A percentile compares a stretch with the other conserved stretches of the same genome.
Evolutionary conservation across 2,113 vertebrate species (phyloP).

Genomic region (Cyprinodon brontotheroides): DNA sequence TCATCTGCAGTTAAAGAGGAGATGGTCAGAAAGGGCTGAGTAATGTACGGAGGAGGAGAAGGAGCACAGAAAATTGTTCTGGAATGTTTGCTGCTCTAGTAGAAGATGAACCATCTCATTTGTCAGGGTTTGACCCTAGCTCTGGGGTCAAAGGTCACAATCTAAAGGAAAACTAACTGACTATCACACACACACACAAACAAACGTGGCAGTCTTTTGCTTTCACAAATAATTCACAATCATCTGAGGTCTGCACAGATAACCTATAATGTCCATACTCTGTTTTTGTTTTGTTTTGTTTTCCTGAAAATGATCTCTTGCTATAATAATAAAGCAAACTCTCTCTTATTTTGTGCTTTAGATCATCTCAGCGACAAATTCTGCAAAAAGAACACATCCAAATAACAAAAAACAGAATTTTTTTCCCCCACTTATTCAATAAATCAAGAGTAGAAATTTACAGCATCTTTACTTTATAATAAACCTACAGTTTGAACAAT

Average conservation of each 20-base stretch:
- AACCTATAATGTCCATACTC: constrained; percentile 51
- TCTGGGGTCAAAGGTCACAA: constrained; percentile 62
- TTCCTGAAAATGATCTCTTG: constrained; percentile 48
- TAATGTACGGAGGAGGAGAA: constrained; percentile 53
- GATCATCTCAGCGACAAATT: constrained; percentile 24
- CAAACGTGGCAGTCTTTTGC: constrained; percentile 11
- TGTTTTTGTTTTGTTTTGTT: constrained; percentile 33
- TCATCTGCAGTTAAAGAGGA: constrained; percentile 35
- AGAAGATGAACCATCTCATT: constrained; percentile 71
- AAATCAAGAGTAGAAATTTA: not conserved
- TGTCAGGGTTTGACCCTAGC: constrained; percentile 73
- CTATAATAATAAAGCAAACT: constrained; percentile 39
- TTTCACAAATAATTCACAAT: constrained; percentile 48
- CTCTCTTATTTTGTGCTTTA: constrained; percentile 39
- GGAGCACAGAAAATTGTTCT: constrained; percentile 71
- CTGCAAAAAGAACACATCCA: too few relatives aligned
- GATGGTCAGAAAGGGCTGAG: constrained; percentile 43
- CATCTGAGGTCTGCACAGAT: constrained; percentile 46
- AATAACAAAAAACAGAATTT: not conserved
- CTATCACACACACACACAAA: constrained; percentile 39
- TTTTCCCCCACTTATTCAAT: not conserved
- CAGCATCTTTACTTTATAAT: not conserved
- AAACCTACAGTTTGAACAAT: not conserved
- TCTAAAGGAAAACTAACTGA: constrained; percentile 60
- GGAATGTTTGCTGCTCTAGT: constrained; percentile 75